Base-by-base conservation (phyloP, 2,888 invertebrate genomes). In the Acanthosepion lycidas region DNA sequence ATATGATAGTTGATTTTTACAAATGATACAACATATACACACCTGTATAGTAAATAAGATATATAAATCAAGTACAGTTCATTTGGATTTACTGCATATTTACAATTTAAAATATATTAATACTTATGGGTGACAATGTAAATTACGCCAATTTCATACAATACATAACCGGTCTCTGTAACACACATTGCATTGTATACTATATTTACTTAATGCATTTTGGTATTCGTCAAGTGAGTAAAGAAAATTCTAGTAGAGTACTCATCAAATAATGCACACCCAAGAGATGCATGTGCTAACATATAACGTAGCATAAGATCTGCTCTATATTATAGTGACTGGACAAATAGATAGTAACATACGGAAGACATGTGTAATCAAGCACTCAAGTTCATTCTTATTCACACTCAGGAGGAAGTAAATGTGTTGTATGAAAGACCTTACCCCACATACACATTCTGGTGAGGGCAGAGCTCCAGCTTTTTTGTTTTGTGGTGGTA, bases 391-490 rank as follows among this genome's bases (percentile, higher is more conserved):
- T 64, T 64, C 28, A 64, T 26, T 64, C 28, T 64, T 64, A 26
- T 64, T 64, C 64, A 64, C 64, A 64, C 8, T 64, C 64, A 64
- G 28, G 64, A 8, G 6, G 8, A 64, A 26, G 23, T 64, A 64
- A 64, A 59, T 59, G 26, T 59, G 59, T 59, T 59, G 64, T 6
- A 64, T 26, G 28, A 64, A 64, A 64, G 26, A 64, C 64, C 64
- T 64, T 64, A 64, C 64, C 64, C 64, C 64, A 64, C 64, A 64
- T 64, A 64, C 64, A 64, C 64, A 64, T 64, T 64, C 64, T 64
- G 64, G 64, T 64, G 23, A 64, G 26, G 64, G 64, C 64, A 64
- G 64, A 64, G 64, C 64, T 64, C 64, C 64, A 64, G 64, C 64
- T 64, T 64, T 64, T 64, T 64, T 64, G 26, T 64, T 64, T 64